A percentile compares a stretch with the other conserved stretches of the same genome.
These are phyloP conservation scores for Deroplatys truncata DNA, from an alignment of 2,888 invertebrate species.

Conservation along the genomic window DNA sequence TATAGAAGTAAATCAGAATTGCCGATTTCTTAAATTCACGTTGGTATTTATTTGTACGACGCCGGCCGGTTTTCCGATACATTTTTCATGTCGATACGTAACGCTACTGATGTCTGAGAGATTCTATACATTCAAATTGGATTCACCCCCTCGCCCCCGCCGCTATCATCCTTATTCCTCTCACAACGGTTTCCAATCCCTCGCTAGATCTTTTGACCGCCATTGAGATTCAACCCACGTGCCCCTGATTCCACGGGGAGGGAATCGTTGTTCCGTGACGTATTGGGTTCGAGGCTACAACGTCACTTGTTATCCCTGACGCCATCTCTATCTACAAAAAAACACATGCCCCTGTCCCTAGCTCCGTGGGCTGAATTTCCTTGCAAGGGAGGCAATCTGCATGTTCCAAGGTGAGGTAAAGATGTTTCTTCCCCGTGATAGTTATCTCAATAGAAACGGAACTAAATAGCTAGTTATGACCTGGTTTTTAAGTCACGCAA, in stretches of 20 bases:
- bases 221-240: background rate
- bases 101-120: no score
- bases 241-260: background rate
- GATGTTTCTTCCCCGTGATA: no score
- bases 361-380: background rate
- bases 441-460: no score
- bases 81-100: background rate
- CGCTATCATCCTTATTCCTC: background rate
- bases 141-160: background rate
- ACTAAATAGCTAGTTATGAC: no score
- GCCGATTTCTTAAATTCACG: background rate
- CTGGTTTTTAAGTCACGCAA: no score
- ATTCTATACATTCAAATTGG: background rate
- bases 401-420: no score
- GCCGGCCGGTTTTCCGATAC: background rate
- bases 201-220: background rate
- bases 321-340: background rate
- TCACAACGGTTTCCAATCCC: background rate
- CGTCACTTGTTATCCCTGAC: background rate
- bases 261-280: background rate
- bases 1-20: no score
- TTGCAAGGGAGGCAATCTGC: no score
- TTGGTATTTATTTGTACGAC: background rate
- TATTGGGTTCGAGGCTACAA: background rate
- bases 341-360: background rate